A percentile compares a stretch with the other conserved stretches of the same genome.
These are phyloP conservation scores for Fulica atra DNA, from an alignment of 2,113 vertebrate genomes.

Conservation along the genomic window DNA sequence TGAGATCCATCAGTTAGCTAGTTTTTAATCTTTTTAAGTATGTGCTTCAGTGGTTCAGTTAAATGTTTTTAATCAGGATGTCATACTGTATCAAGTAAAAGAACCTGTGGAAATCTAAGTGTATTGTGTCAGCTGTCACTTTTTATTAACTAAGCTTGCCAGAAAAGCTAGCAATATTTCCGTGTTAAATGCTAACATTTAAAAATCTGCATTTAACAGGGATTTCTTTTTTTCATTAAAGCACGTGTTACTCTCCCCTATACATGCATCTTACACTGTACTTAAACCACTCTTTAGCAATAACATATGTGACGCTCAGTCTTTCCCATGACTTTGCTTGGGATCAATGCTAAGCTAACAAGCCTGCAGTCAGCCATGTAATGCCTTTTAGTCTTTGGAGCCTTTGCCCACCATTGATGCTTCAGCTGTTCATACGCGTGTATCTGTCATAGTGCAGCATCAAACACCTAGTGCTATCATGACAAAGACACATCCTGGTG, in stretches of 20 bases:
- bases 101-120: neutral
- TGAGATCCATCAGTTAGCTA: neutral
- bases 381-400: neutral
- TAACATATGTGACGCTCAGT: neutral
- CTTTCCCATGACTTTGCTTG: neutral
- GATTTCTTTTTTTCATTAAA: neutral
- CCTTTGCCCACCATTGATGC: neutral
- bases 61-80: constrained; percentile 34
- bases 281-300: neutral
- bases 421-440: neutral
- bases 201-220: neutral
- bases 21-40: neutral
- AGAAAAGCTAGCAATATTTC: constrained; percentile 4
- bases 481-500: neutral
- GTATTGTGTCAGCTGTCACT: constrained; percentile 9
- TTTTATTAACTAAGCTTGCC: constrained; percentile 35
- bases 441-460: neutral
- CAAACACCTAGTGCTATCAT: neutral
- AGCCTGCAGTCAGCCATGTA: neutral
- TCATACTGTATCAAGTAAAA: constrained; percentile 7
- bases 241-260: neutral
- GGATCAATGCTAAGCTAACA: neutral
- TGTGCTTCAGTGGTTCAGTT: constrained; percentile 29
- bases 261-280: neutral
- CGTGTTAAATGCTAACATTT: neutral